These are phyloP conservation scores for Zygaena filipendulae DNA, from an alignment of 2,888 invertebrate genomes.

Conservation along the genomic window DNA sequence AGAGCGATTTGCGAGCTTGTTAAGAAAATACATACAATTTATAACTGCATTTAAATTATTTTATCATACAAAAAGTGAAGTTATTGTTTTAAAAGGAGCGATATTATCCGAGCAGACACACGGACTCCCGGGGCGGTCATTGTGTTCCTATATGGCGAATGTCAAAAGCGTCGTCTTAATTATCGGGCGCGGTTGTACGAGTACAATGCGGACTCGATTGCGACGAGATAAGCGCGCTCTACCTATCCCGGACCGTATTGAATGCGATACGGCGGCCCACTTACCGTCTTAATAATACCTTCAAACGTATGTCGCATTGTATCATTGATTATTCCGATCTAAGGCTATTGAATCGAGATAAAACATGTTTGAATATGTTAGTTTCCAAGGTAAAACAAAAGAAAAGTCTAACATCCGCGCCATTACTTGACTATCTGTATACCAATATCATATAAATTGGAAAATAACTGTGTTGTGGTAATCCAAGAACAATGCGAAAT, in stretches of 20 bases:
- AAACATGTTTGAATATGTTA: constrained; percentile 39
- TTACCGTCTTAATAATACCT: constrained; percentile 59
- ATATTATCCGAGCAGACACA: constrained; percentile 51
- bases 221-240: constrained; percentile 58
- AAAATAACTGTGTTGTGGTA: too few species aligned
- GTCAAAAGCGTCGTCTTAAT: constrained; percentile 69
- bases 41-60: constrained; percentile 60
- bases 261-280: constrained; percentile 43
- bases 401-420: constrained; percentile 20
- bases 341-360: constrained; percentile 55
- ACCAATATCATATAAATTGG: too few species aligned
- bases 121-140: constrained; percentile 62
- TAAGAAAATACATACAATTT: constrained; percentile 58
- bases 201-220: constrained; percentile 65
- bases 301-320: constrained; percentile 61
- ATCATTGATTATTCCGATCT: constrained; percentile 59
- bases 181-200: constrained; percentile 63
- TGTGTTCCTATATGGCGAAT: constrained; percentile 68
- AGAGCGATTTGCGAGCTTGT: constrained; percentile 45
- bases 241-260: constrained; percentile 49
- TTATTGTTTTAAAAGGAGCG: constrained; percentile 62
- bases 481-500: too few species aligned
- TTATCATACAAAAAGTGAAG: constrained; percentile 61
- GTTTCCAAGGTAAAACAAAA: constrained; percentile 26
- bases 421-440: too few species aligned